Base-by-base conservation (phyloP, 2,797 vertebrate genomes). In the Aeoliscus strigatus region DNA sequence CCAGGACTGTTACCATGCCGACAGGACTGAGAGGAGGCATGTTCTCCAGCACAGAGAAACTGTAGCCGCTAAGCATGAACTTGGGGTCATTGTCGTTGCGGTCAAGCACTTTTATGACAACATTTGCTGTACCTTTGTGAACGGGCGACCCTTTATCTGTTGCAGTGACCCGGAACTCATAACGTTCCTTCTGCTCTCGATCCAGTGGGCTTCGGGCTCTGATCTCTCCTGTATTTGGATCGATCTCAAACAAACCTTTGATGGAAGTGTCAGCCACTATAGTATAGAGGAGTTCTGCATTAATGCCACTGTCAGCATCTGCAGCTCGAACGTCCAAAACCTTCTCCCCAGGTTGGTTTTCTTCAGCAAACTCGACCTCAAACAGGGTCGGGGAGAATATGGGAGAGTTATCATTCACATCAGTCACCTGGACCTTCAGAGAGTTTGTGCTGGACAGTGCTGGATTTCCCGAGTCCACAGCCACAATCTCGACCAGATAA, bases 61-160 rank as follows among this genome's bases (percentile, higher is more conserved):
- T 98, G 80, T 98, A 99, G 75, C 93, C 92, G 6, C 91, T 98
- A 21, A 98, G 84, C 95, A 98, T 99, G 73, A 99, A 99, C 73
- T 97, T 97, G 42, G 96, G 96, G 79, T 98, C 95, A 0, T 98
- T 98, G 86, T 99, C 96, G 55, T 99, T 99, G 64, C 93, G 91
- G 75, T 99, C 96, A 56, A 98, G 87, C 45, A 98, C 92, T 0
- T 90, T 96, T 69, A 98, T 82, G 4, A 94, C 89, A 58, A 99
- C 94, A 0, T 93, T 95, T 0, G 96, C 94, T 6, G 94, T 97
- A 64, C 96, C 96, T 74, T 92, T 91, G 47, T 95, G 90, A 71
- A 92, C 93, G 50, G 96, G 94, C 38, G 90, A 93, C 17, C 96
- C 96, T 73, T 95, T 94, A 69, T 98, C 96, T 6, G 93, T 85